Evolutionary conservation across 2,888 invertebrate species (phyloP).

Genomic region (Thalpophila matura): DNA sequence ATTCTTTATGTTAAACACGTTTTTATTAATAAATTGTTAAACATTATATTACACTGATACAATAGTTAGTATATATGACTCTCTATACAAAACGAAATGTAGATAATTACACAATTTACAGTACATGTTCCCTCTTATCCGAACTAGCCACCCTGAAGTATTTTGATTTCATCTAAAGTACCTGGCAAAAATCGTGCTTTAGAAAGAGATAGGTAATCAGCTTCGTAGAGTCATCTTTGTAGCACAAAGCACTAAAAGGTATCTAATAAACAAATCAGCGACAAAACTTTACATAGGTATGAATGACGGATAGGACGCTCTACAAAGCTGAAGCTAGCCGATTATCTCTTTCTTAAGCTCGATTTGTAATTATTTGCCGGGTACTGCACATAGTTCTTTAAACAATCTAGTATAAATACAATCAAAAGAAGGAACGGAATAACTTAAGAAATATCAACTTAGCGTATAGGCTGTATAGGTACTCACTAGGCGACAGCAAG

Average conservation of each 20-base stretch:
- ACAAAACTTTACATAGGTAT: too few species aligned
- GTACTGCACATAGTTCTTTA: slow-evolving; percentile 11
- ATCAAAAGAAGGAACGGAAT: slow-evolving; percentile 36
- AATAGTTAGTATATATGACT: slow-evolving; percentile 80
- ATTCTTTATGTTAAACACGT: slow-evolving; percentile 71
- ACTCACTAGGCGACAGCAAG: slow-evolving; percentile 2
- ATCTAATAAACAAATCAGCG: too few species aligned
- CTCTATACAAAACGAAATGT: slow-evolving; percentile 85
- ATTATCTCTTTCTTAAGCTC: neutral
- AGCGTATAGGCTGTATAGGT: neutral
- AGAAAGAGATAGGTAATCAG: too few species aligned
- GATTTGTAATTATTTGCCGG: neutral
- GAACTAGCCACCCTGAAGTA: slow-evolving; percentile 49
- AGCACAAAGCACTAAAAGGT: too few species aligned
- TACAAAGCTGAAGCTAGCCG: too few species aligned
- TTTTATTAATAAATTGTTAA: slow-evolving; percentile 84
- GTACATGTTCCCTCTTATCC: slow-evolving; percentile 40
- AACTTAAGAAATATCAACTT: slow-evolving; percentile 25
- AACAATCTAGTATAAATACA: slow-evolving; percentile 31
- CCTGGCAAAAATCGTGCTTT: too few species aligned
- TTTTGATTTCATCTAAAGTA: slow-evolving; percentile 25
- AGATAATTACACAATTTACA: slow-evolving; percentile 79
- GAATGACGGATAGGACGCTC: too few species aligned
- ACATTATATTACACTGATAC: slow-evolving; percentile 81
- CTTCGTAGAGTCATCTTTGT: too few species aligned